Evolutionary conservation across 2,888 invertebrate species (phyloP).

Genomic region (Drosophila pseudotalamancana): DNA sequence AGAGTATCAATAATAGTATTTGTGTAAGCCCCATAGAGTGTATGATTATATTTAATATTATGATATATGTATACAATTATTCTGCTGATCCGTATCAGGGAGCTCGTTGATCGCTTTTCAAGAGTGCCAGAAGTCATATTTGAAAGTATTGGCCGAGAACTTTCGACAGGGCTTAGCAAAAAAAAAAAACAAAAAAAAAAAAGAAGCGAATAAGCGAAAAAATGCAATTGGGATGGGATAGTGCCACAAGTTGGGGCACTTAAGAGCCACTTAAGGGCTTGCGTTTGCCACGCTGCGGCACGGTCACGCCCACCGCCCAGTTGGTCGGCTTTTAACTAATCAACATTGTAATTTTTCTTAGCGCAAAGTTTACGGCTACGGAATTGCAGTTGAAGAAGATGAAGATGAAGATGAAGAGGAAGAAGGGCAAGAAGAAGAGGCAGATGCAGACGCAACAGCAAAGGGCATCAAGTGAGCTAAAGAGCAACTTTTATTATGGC

Average conservation of each 20-base stretch:
- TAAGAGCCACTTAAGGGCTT: conserved; percentile 57
- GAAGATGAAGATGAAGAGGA: background rate
- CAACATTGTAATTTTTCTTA: conserved; percentile 57
- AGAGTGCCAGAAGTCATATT: too few species aligned
- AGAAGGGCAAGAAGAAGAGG: conserved; percentile 6
- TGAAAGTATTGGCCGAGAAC: too few species aligned
- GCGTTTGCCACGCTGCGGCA: conserved; percentile 24
- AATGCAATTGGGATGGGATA: conserved; percentile 32
- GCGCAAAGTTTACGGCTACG: conserved; percentile 34
- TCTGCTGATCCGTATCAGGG: too few species aligned
- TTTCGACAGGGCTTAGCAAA: too few species aligned
- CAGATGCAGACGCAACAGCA: background rate
- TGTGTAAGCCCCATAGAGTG: too few species aligned
- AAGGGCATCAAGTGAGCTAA: conserved; percentile 15
- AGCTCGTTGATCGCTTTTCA: too few species aligned
- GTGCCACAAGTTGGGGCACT: conserved; percentile 46
- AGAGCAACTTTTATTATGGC: conserved; percentile 42
- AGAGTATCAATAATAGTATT: too few species aligned
- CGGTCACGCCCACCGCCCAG: conserved; percentile 43
- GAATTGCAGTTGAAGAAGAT: conserved; percentile 11
- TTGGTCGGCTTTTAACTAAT: conserved; percentile 65
- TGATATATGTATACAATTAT: too few species aligned
- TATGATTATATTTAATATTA: too few species aligned
- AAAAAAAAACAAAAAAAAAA: too few species aligned
- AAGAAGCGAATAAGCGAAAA: conserved; percentile 17